Conservation (phyloP, 2,113 vertebrate genomes). For the Melospiza melodia region DNA sequence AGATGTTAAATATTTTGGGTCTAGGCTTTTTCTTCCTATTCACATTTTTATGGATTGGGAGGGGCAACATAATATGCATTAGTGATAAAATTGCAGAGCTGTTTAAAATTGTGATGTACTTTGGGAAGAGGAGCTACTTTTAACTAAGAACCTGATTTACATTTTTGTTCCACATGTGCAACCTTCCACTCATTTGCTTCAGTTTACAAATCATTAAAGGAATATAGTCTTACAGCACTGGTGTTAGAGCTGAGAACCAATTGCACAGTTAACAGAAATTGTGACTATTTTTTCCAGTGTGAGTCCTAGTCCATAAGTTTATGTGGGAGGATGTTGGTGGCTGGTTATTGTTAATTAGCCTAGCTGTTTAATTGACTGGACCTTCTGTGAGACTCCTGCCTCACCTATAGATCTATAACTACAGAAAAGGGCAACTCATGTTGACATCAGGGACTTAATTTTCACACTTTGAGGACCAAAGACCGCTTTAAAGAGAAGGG, state of each 20-base stretch:
- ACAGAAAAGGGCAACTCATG: background rate
- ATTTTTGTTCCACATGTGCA: background rate
- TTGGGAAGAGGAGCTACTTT: background rate
- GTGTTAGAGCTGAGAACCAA: background rate
- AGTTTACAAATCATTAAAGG: background rate
- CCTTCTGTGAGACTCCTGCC: background rate
- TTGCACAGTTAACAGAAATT: background rate
- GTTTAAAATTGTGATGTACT: background rate
- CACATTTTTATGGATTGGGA: background rate
- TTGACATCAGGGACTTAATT: background rate
- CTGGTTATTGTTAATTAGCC: background rate
- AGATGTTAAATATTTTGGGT: background rate
- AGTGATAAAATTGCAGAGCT: background rate
- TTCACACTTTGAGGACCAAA: background rate
- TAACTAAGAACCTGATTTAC: background rate
- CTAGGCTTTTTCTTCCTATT: background rate
- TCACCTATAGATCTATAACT: background rate
- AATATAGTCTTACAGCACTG: background rate
- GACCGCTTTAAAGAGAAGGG: background rate
- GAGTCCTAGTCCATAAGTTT: background rate
- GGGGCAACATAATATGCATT: background rate
- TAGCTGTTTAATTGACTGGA: background rate
- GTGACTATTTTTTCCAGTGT: background rate
- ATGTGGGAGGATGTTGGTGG: background rate
- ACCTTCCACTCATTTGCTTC: background rate